A percentile compares a stretch with the other conserved stretches of the same genome.
Evolutionary conservation across 2,888 invertebrate species (phyloP).

Genomic region (Ormyrus thymus): DNA sequence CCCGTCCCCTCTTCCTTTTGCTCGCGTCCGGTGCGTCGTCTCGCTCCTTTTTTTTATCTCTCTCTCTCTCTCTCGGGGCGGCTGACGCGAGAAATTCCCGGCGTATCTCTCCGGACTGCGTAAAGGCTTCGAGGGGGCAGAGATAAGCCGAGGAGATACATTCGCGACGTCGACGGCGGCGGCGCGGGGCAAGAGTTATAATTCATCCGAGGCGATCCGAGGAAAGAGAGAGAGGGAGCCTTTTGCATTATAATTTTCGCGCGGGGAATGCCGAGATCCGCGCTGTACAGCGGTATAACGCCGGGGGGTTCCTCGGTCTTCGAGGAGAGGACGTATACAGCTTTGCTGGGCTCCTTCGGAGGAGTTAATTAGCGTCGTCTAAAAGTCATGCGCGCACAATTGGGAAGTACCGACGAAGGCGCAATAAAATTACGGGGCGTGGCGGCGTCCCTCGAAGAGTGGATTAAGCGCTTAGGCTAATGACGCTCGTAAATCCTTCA

Average conservation of each 20-base stretch:
- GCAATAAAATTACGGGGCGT: no score
- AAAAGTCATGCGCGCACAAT: no score
- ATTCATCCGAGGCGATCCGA: constrained; percentile 44
- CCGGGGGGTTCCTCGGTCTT: no score
- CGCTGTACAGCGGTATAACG: no score
- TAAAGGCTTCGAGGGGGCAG: constrained; percentile 34
- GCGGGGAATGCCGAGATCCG: not conserved
- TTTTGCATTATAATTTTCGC: constrained; percentile 43
- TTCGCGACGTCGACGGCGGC: not conserved
- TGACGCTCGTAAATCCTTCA: no score
- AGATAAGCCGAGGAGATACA: constrained; percentile 51
- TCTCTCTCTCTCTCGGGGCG: constrained; percentile 6
- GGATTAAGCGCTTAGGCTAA: no score
- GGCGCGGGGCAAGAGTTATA: constrained; percentile 32
- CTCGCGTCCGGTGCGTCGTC: not conserved
- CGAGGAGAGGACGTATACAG: no score
- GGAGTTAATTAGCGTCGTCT: no score
- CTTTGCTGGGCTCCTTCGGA: no score
- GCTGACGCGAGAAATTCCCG: constrained; percentile 51
- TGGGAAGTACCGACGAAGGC: no score
- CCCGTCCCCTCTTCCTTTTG: constrained; percentile 12
- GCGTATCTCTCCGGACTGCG: constrained; percentile 48
- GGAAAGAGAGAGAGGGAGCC: constrained; percentile 17
- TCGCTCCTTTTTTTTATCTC: not conserved
- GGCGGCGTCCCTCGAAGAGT: no score